phyloP scores from a whole-genome alignment of 2,888 invertebrate species.

The Tiphia femorata region DNA sequence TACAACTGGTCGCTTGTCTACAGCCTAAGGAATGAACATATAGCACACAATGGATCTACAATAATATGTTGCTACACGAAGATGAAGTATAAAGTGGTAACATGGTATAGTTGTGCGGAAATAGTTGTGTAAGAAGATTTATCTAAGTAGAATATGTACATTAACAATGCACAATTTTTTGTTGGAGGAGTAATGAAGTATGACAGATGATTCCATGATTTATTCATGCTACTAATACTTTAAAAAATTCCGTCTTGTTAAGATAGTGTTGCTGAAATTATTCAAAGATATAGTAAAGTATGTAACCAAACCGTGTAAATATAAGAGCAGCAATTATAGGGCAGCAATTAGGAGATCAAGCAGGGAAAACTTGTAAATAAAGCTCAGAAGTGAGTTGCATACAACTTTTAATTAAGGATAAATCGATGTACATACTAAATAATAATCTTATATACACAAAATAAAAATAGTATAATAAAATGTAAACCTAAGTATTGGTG shows the following conservation, averaged over 20 bases:
- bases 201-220: too few species aligned
- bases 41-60: constrained; percentile 43
- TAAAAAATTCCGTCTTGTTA: too few species aligned
- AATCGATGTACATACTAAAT: constrained; percentile 64
- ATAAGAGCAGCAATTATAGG: constrained; percentile 38
- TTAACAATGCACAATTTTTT: too few species aligned
- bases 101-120: too few species aligned
- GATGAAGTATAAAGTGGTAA: too few species aligned
- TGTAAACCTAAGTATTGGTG: constrained; percentile 50
- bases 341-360: constrained; percentile 53
- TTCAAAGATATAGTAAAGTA: too few species aligned
- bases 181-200: too few species aligned
- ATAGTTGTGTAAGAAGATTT: too few species aligned
- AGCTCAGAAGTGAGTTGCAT: constrained; percentile 64
- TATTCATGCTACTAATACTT: too few species aligned
- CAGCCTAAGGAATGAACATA: constrained; percentile 58
- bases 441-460: constrained; percentile 64
- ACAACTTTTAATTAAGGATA: constrained; percentile 65
- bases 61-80: too few species aligned
- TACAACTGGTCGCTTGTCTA: constrained; percentile 56
- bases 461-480: constrained; percentile 57
- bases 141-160: too few species aligned
- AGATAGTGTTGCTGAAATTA: too few species aligned
- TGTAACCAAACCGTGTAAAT: constrained; percentile 39
- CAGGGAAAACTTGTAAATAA: constrained; percentile 62